Evolutionary conservation across 1,140 invertebrate genomes (phyloP).

Genomic region (Leptopilina boulardi): DNA sequence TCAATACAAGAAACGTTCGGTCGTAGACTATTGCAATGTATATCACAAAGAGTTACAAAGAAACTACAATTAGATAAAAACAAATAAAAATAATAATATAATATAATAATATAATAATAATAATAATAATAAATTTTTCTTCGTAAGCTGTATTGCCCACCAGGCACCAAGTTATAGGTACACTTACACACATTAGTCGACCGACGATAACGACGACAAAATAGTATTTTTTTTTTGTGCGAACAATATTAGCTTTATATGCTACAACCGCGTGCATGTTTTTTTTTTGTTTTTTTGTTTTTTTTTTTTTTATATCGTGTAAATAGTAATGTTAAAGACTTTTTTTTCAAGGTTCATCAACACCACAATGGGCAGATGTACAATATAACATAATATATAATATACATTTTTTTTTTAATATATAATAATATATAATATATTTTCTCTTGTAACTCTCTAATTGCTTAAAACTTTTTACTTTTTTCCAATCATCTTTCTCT

Average conservation of each 20-base stretch:
- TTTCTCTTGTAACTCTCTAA: constrained; percentile 49
- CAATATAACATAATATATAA: constrained; percentile 63
- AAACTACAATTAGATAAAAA: constrained; percentile 76
- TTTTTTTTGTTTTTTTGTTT: constrained; percentile 46
- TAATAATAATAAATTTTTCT: constrained; percentile 59
- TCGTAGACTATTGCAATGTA: constrained; percentile 76
- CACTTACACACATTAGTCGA: constrained; percentile 52
- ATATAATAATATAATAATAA: constrained; percentile 54
- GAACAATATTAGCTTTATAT: constrained; percentile 35
- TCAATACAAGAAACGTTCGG: constrained; percentile 71
- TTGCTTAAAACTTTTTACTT: constrained; percentile 37
- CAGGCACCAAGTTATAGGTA: constrained; percentile 69
- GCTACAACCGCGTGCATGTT: constrained; percentile 17
- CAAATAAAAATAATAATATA: constrained; percentile 69
- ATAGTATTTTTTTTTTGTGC: constrained; percentile 10
- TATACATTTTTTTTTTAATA: constrained; percentile 60
- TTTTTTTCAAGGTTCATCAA: constrained; percentile 50
- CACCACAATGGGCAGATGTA: constrained; percentile 52
- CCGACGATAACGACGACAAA: constrained; percentile 25
- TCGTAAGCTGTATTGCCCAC: constrained; percentile 61
- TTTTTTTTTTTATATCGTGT: constrained; percentile 38
- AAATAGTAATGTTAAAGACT: constrained; percentile 49
- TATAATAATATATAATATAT: constrained; percentile 57
- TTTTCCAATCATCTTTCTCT: constrained; percentile 13
- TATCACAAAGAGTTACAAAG: constrained; percentile 77